A percentile compares a stretch with the other conserved stretches of the same genome.
Evolutionary conservation across 1,140 invertebrate species (phyloP).

Genomic region (Pseudomyrmex sp.): DNA sequence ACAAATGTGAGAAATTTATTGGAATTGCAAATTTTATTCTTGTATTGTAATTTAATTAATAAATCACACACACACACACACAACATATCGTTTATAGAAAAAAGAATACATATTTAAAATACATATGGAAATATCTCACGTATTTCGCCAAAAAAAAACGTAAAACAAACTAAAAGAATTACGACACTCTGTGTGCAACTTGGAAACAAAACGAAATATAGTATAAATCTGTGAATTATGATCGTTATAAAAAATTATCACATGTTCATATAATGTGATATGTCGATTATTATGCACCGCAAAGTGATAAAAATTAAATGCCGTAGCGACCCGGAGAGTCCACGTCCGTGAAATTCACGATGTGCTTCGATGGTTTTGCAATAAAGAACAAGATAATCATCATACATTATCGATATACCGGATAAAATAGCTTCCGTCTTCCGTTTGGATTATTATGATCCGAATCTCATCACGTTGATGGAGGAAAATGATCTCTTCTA

Average conservation of each 20-base stretch:
- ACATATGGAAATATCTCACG: neutral
- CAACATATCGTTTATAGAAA: too few species aligned
- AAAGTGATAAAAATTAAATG: conserved; percentile 53
- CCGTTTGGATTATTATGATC: conserved; percentile 64
- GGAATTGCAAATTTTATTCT: too few species aligned
- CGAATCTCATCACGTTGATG: conserved; percentile 47
- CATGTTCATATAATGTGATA: neutral
- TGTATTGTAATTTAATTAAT: too few species aligned
- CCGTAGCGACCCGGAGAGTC: conserved; percentile 32
- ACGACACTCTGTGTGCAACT: too few species aligned
- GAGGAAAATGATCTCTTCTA: conserved; percentile 34
- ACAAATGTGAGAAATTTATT: too few species aligned
- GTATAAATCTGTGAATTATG: neutral
- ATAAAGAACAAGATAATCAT: conserved; percentile 55
- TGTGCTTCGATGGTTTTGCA: conserved; percentile 53
- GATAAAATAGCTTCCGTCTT: conserved; percentile 65
- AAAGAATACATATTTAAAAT: too few species aligned
- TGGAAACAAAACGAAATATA: neutral
- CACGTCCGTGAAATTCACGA: conserved; percentile 26
- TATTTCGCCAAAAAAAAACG: too few species aligned
- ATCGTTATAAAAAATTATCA: neutral
- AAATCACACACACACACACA: too few species aligned
- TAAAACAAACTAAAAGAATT: neutral
- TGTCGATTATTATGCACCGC: neutral
- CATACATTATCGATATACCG: conserved; percentile 11